These are phyloP conservation scores for Drosophila rellima DNA, from an alignment of 2,888 invertebrate genomes.

Conservation along the genomic window DNA sequence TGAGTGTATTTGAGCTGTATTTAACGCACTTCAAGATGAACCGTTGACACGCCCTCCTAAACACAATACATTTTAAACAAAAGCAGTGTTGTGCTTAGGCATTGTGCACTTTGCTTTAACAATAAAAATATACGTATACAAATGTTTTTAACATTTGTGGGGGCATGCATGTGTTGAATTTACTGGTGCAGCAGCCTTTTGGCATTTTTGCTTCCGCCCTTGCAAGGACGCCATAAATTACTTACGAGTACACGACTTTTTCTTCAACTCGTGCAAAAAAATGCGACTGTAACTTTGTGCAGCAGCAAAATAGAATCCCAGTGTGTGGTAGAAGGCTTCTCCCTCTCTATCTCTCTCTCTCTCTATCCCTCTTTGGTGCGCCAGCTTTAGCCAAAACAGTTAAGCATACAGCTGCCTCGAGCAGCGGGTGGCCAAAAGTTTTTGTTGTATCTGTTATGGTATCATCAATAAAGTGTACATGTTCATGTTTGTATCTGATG, in stretches of 20 bases:
- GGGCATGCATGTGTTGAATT: background rate
- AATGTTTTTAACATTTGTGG: slow-evolving; percentile 42
- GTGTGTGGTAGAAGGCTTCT: background rate
- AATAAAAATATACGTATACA: slow-evolving; percentile 31
- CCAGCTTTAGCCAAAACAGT: slow-evolving; percentile 29
- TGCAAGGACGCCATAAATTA: slow-evolving; percentile 74
- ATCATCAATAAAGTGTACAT: slow-evolving; percentile 69
- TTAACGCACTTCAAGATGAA: slow-evolving; percentile 48
- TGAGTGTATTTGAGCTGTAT: slow-evolving; percentile 29
- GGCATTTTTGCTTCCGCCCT: slow-evolving; percentile 41
- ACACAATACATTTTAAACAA: slow-evolving; percentile 41
- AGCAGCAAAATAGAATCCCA: slow-evolving; percentile 21
- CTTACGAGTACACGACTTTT: slow-evolving; percentile 49
- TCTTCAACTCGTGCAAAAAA: slow-evolving; percentile 10
- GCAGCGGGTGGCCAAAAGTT: slow-evolving; percentile 34
- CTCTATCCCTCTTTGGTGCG: slow-evolving; percentile 7
- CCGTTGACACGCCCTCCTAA: slow-evolving; percentile 23
- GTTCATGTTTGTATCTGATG: slow-evolving; percentile 38
- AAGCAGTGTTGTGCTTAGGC: slow-evolving; percentile 28
- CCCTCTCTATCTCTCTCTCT: background rate
- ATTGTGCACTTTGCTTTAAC: slow-evolving; percentile 52
- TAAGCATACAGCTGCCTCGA: slow-evolving; percentile 27
- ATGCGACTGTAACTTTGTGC: slow-evolving; percentile 50
- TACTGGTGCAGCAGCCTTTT: slow-evolving; percentile 38
- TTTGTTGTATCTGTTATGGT: slow-evolving; percentile 12